Evolutionary conservation across 2,797 vertebrate genomes (phyloP).

Genomic region (Natrix natrix): DNA sequence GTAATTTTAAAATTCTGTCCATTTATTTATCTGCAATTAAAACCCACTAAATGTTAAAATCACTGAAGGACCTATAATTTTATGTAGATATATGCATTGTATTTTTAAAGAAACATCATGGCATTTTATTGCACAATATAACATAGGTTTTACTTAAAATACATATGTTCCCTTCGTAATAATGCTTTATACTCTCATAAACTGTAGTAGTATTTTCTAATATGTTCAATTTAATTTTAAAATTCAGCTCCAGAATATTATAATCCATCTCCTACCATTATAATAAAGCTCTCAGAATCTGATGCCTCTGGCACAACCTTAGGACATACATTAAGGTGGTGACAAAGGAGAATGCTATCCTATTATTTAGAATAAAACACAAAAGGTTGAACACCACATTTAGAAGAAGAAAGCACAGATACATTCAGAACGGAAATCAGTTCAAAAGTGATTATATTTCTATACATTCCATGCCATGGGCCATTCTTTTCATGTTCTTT

Average conservation of each 20-base stretch:
- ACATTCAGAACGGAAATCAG: not conserved
- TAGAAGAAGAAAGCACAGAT: not conserved
- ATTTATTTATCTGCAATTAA: conserved; percentile 28
- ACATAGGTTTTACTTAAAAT: not conserved
- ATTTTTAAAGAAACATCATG: conserved; percentile 10
- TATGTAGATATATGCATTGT: conserved; percentile 30
- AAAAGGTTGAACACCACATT: not conserved
- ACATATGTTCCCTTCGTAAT: not conserved
- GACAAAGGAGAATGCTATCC: not conserved
- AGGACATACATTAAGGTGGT: not conserved
- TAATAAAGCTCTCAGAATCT: not conserved
- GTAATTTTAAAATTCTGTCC: conserved; percentile 50
- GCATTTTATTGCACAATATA: not conserved
- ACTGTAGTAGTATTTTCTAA: not conserved
- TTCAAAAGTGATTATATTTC: not conserved
- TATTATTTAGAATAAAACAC: not conserved
- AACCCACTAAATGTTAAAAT: conserved; percentile 39
- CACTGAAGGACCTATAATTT: conserved; percentile 32
- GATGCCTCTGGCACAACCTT: not conserved
- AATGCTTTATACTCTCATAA: not conserved
- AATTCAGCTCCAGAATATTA: not conserved
- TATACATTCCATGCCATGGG: not conserved
- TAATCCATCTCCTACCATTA: not conserved
- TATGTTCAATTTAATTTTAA: not conserved
- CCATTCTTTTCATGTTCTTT: not conserved